Evolutionary conservation across 2,797 vertebrate species (phyloP), one percentile per base, ranked within the genome.

Genomic region (Poecilia wingei): DNA sequence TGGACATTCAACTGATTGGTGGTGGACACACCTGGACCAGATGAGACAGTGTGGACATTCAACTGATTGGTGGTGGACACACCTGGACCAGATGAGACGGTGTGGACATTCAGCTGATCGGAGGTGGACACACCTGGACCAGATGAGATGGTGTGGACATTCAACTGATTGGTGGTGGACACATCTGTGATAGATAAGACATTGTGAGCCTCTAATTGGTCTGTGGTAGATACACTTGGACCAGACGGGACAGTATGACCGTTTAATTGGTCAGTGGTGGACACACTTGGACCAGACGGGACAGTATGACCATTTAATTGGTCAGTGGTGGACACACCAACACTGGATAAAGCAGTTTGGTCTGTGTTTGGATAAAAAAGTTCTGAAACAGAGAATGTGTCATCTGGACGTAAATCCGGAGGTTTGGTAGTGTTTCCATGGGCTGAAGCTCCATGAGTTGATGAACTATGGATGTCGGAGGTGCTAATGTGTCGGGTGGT

Each of bases 331-430:
- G 64, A 68, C 36, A 41, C 10, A 3, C 39, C 39, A 41, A 25
- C 3, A 68, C 22, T 41, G 20, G 66, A 43, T 69, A 69, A 69
- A 41, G 1, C 39, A 43, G 9, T 25, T 9, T 77, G 69, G 68
- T 43, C n/a, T 4, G 45, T 6, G 10, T 78, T 64, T n/a, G 82
- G 16, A 28, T 22, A 16, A 0, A 72, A 69, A 3, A 51, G 51
- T 0, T 88, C 59, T 5, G 76, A 76, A 75, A 81, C 77, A 33
- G 79, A 45, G 0, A 69, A 7, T 1, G 84, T 79, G 39, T 28
- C 28, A 1, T 74, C 55, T 6, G 75, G 70, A 25, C 3, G 12
- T 20, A 72, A 66, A 72, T 75, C 77, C 14, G 79, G 87, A 66
- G 85, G 75, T 78, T 70, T 79, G 71, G 55, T 39, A 2, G 61